Evolutionary conservation across 2,113 vertebrate species (phyloP).

Genomic region (Callorhinus ursinus): DNA sequence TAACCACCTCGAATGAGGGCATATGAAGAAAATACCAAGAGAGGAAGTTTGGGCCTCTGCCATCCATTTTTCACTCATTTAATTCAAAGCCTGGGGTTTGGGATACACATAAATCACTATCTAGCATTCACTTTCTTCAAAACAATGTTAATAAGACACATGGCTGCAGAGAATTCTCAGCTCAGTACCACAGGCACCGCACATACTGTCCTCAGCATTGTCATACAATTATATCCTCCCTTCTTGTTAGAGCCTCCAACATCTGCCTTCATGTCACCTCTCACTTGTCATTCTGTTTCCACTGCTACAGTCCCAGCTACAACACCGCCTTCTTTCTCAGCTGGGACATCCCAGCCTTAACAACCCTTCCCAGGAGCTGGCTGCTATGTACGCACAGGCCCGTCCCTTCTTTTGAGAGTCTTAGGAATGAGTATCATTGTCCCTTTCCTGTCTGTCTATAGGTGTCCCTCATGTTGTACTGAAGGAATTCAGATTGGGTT

Average conservation of each 20-base stretch:
- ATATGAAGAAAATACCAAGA: background rate
- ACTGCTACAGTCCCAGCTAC: background rate
- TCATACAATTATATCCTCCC: accelerated
- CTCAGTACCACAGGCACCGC: background rate
- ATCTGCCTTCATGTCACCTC: background rate
- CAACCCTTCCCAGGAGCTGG: background rate
- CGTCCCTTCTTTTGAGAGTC: background rate
- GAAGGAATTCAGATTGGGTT: background rate
- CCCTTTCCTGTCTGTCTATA: background rate
- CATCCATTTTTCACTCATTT: background rate
- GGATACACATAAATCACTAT: background rate
- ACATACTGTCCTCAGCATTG: background rate
- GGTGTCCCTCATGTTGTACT: background rate
- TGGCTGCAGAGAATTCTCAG: background rate
- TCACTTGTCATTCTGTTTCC: background rate
- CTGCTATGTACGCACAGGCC: background rate
- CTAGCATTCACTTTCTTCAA: background rate
- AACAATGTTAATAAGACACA: background rate
- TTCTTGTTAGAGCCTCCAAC: background rate
- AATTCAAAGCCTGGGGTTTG: background rate
- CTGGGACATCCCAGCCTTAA: background rate
- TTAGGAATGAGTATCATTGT: background rate
- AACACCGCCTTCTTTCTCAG: background rate
- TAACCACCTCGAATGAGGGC: background rate
- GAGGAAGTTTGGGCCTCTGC: background rate